These are phyloP conservation scores for Engraulis encrasicolus DNA, from an alignment of 2,113 vertebrate species.

Conservation along the genomic window DNA sequence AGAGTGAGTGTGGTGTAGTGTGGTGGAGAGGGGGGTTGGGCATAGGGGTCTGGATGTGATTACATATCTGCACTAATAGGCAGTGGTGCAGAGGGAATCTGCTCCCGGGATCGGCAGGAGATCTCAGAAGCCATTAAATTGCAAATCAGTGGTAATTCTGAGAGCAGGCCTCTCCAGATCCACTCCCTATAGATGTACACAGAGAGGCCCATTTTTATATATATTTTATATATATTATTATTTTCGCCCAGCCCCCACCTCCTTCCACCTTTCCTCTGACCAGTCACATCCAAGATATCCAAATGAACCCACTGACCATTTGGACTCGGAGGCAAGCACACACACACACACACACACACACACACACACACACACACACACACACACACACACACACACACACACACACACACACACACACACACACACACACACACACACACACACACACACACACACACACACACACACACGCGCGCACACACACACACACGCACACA, in stretches of 20 bases:
- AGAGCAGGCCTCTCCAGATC: conserved; percentile 70
- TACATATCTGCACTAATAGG: conserved; percentile 77
- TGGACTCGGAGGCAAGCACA: conserved; percentile 50
- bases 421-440: conserved; percentile 22
- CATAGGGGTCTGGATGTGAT: conserved; percentile 66
- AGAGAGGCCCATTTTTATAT: conserved; percentile 19
- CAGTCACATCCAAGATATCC: conserved; percentile 51
- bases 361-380: conserved; percentile 23
- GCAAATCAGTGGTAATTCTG: conserved; percentile 78
- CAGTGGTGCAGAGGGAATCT: conserved; percentile 70
- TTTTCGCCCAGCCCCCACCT: too few relatives aligned
- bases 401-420: conserved; percentile 23
- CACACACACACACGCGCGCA: conserved; percentile 23
- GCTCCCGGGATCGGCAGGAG: conserved; percentile 62
- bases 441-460: conserved; percentile 16
- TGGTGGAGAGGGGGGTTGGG: background rate
- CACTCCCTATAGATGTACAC: conserved; percentile 63
- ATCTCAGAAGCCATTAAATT: conserved; percentile 79
- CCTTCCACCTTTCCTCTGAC: background rate
- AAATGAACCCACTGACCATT: conserved; percentile 63
- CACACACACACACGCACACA: background rate
- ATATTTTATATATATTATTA: too few relatives aligned
- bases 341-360: background rate
- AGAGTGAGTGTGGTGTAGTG: background rate
- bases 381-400: conserved; percentile 22